Evolutionary conservation across 2,113 vertebrate species (phyloP).

Genomic region (Todiramphus chloris): DNA sequence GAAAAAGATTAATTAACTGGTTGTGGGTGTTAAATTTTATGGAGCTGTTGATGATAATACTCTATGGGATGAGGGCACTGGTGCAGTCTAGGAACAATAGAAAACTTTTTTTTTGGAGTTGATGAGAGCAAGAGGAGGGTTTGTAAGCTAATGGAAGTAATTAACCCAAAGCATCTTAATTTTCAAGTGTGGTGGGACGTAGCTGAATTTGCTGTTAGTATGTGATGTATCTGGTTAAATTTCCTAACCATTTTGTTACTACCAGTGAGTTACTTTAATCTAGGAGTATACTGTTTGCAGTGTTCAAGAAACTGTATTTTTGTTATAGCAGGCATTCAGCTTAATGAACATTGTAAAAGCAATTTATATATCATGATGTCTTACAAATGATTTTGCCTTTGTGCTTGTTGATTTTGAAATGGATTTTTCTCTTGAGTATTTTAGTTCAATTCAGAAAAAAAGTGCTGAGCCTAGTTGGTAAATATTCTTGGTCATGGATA

Average conservation of each 20-base stretch:
- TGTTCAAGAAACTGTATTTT: neutral
- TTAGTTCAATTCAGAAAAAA: neutral
- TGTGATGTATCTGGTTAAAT: neutral
- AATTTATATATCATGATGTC: neutral
- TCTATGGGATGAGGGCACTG: rapidly evolving
- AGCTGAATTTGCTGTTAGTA: neutral
- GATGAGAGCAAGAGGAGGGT: neutral
- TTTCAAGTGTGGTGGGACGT: neutral
- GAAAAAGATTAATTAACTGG: neutral
- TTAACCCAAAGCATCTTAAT: neutral
- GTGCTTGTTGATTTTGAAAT: neutral
- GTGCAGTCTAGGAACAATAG: neutral
- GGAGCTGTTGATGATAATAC: neutral
- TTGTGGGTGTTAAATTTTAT: neutral
- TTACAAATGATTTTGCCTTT: neutral
- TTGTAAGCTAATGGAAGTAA: neutral
- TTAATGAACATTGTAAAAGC: neutral
- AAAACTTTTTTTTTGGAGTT: neutral
- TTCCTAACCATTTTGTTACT: neutral
- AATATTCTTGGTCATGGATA: neutral
- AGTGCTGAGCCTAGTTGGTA: neutral
- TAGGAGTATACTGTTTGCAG: neutral
- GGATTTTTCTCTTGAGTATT: neutral
- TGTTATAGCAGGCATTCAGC: neutral
- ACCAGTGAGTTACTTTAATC: neutral